These are phyloP conservation scores for Dolomedes plantarius DNA, from an alignment of 2,888 invertebrate genomes.

Conservation along the genomic window DNA sequence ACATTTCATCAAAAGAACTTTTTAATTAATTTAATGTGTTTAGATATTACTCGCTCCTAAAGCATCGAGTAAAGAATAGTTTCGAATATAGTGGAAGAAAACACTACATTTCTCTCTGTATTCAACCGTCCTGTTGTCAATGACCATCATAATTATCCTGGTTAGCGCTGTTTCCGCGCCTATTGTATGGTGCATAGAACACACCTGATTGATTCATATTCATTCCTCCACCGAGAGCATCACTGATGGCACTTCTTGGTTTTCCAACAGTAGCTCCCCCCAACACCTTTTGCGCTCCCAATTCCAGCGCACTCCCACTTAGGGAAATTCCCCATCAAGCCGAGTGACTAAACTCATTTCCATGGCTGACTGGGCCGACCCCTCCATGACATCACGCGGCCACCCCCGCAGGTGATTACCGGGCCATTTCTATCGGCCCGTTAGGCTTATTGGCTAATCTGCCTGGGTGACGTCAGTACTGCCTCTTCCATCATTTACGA, in stretches of 20 bases:
- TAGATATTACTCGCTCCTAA: too few species aligned
- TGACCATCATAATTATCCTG: too few species aligned
- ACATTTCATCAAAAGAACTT: too few species aligned
- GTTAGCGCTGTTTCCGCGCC: too few species aligned
- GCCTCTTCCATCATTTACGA: slow-evolving; percentile 35
- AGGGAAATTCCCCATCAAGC: slow-evolving; percentile 43
- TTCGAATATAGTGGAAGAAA: too few species aligned
- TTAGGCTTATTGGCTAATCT: slow-evolving; percentile 71
- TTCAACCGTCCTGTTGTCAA: too few species aligned
- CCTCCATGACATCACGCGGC: slow-evolving; percentile 64
- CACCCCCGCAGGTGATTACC: slow-evolving; percentile 68
- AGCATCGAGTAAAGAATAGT: too few species aligned
- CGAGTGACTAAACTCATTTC: slow-evolving; percentile 72
- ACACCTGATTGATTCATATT: neutral
- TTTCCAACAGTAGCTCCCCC: neutral
- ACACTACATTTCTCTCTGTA: too few species aligned
- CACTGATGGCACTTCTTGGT: neutral
- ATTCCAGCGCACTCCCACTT: slow-evolving; percentile 40
- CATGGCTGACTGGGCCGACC: slow-evolving; percentile 65
- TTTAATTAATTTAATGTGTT: too few species aligned
- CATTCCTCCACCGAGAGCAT: neutral
- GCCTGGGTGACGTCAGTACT: slow-evolving; percentile 30
- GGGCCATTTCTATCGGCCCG: slow-evolving; percentile 69
- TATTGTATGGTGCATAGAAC: too few species aligned
- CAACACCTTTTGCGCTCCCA: slow-evolving; percentile 3